Base-by-base conservation (phyloP, 2,888 invertebrate genomes). In the Drosophila lutescens region DNA sequence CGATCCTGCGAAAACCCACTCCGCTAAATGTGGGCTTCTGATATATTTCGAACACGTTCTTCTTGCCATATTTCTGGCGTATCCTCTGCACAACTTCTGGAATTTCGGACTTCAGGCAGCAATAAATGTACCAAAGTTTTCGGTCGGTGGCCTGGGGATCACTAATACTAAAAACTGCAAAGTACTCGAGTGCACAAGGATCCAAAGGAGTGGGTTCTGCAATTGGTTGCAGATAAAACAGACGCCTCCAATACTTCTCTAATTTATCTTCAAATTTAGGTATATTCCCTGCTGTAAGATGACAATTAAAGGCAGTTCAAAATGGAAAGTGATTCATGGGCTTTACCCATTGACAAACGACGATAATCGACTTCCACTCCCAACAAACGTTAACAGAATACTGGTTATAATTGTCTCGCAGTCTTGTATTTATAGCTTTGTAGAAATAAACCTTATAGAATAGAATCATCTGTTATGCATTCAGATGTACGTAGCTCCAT, bases 41-140 rank as follows among this genome's bases (percentile, higher is more conserved):
- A 54, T 77, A 77, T 51, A 82, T 55, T 53, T 82, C 82, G 23
- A 46, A 65, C 20, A 87, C 41, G 41, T 82, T 82, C 57, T 74
- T 85, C 23, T 79, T 82, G 4, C 88, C 82, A 58, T 79, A 87
- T 54, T 71, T 82, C 12, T 65, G 54, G 12, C 72, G 77, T 12
- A 82, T 61, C 0, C 65, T 78, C 0, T 74, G 49, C 12, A 78
- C 44, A 3, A 62, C 66, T 6, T 67, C 32, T 1, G 55, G 46
- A n/a, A 78, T 67, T 13, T 78, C 67, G 0, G 61, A 8, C 2
- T 60, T 61, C 0, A 47, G 55, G n/a, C 77, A 66, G 12, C 65
- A 59, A 38, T 79, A 82, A 5, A 85, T 54, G 8, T 73, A 67
- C 88, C 88, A 85, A 17, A 73, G 47, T 34, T 75, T 82, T 1